A percentile compares a stretch with the other conserved stretches of the same genome.
phyloP scores from a whole-genome alignment of 2,888 invertebrate genomes.

The Drosophila colorata region DNA sequence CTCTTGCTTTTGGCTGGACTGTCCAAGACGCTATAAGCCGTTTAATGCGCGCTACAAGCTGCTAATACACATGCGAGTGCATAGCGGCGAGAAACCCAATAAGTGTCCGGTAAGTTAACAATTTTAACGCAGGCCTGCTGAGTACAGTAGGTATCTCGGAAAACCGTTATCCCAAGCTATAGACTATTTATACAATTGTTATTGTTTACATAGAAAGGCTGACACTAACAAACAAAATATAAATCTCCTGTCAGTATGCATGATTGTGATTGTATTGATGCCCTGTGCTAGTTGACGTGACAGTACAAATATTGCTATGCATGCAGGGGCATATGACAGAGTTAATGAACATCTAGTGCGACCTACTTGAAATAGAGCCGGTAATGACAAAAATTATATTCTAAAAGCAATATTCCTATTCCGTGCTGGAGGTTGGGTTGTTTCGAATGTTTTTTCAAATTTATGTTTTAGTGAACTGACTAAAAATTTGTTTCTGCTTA shows the following conservation, averaged over 20 bases:
- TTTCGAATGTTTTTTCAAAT: slow-evolving; percentile 12
- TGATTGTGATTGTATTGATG: slow-evolving; percentile 1
- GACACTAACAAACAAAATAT: slow-evolving; percentile 2
- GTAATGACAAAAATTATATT: slow-evolving; percentile 33
- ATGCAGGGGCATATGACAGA: no score
- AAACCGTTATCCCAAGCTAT: background rate
- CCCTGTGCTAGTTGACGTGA: slow-evolving; percentile 51
- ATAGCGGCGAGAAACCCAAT: slow-evolving; percentile 99
- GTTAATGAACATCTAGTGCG: background rate
- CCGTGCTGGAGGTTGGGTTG: slow-evolving; percentile 2
- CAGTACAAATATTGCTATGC: slow-evolving; percentile 32
- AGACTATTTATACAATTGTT: slow-evolving; percentile 18
- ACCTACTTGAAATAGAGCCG: slow-evolving; percentile 50
- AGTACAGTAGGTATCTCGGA: background rate
- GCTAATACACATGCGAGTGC: slow-evolving; percentile 94
- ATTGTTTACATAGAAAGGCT: slow-evolving; percentile 20
- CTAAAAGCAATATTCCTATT: no score
- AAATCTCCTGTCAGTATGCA: background rate
- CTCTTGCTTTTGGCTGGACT: slow-evolving; percentile 97
- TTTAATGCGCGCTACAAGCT: slow-evolving; percentile 99
- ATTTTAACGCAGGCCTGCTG: background rate
- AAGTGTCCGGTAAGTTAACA: slow-evolving; percentile 95
- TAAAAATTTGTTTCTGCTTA: background rate
- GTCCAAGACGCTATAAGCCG: slow-evolving; percentile 92
- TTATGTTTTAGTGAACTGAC: background rate